These are phyloP conservation scores for Halocaridina rubra DNA, from an alignment of 2,888 invertebrate genomes.

Conservation along the genomic window DNA sequence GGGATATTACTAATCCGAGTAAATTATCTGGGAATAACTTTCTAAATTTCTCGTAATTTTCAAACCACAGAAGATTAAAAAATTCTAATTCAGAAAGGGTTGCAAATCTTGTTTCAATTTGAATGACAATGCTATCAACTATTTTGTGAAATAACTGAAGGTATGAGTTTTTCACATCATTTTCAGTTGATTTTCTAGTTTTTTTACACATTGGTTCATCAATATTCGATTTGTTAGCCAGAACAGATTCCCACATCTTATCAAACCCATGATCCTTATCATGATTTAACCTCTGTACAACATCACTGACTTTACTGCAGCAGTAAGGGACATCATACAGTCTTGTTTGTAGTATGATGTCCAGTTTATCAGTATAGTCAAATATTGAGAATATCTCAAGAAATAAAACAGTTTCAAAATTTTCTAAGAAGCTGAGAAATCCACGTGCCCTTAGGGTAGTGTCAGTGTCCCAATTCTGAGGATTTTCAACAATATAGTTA, in stretches of 20 bases:
- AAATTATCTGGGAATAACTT: constrained; percentile 7
- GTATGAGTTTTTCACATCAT: background rate
- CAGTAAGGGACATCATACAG: background rate
- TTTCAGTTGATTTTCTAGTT: background rate
- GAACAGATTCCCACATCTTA: background rate
- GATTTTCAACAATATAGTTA: background rate
- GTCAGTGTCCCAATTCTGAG: constrained; percentile 13
- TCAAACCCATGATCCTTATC: constrained; percentile 15
- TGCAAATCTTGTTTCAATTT: background rate
- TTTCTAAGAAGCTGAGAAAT: background rate
- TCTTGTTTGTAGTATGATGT: background rate
- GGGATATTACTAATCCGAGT: background rate
- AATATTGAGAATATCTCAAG: background rate
- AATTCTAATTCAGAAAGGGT: background rate
- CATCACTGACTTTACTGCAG: background rate
- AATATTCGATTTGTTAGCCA: background rate
- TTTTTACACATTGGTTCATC: background rate
- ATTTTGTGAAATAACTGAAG: background rate
- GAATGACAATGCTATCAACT: background rate
- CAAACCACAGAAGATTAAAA: background rate
- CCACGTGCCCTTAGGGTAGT: background rate
- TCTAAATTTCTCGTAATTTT: background rate
- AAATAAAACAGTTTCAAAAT: background rate
- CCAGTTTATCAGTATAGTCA: background rate
- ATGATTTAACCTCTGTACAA: background rate